Conservation (phyloP, 2,888 invertebrate genomes). For the Lapara coniferarum region DNA sequence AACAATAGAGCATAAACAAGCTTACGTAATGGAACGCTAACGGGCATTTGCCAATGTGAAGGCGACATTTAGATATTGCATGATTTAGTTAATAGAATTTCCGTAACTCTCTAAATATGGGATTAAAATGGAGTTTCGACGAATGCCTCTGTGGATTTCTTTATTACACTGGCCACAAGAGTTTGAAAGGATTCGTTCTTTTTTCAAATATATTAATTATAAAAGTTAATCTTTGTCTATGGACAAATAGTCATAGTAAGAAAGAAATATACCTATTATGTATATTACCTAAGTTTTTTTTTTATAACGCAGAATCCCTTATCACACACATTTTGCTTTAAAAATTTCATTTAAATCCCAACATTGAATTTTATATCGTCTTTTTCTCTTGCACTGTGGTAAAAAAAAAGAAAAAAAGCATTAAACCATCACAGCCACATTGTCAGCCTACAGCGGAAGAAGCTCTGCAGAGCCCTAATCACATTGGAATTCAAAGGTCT, state of each 20-base stretch:
- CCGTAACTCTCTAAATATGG: slow-evolving; percentile 2
- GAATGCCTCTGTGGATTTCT: not conserved
- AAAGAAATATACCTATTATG: no score
- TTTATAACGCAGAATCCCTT: not conserved
- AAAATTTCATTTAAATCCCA: slow-evolving; percentile 5
- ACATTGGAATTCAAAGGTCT: slow-evolving; percentile 18
- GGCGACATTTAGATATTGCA: not conserved
- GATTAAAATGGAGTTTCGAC: not conserved
- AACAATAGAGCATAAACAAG: slow-evolving; percentile 1
- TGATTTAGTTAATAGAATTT: slow-evolving; percentile 14
- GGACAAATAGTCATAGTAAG: no score
- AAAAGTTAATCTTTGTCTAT: no score
- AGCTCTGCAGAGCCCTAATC: slow-evolving; percentile 24
- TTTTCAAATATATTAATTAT: no score
- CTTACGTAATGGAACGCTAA: slow-evolving; percentile 12
- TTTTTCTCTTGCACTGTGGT: not conserved
- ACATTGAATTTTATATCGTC: not conserved
- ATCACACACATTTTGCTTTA: not conserved
- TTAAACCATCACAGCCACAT: slow-evolving; percentile 5
- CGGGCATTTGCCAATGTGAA: slow-evolving; percentile 14
- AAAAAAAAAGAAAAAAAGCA: not conserved
- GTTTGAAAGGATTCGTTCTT: not conserved
- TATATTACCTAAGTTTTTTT: no score
- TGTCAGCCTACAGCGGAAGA: slow-evolving; percentile 16
- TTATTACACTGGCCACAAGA: not conserved